Evolutionary conservation across 2,113 vertebrate genomes (phyloP), one percentile per base, ranked within the genome.

Genomic region (Petaurus breviceps): DNA sequence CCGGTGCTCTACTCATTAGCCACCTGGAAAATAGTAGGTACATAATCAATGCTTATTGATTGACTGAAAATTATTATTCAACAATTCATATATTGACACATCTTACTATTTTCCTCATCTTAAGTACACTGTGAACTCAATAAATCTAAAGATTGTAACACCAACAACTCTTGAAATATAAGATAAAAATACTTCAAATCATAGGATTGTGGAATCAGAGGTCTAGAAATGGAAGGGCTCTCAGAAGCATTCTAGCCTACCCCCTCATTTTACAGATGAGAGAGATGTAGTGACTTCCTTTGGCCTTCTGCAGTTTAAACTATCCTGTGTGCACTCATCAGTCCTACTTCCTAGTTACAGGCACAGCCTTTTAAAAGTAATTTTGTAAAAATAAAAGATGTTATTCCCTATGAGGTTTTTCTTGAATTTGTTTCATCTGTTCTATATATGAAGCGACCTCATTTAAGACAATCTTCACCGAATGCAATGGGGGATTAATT

Each of bases 381-480:
- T 94, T 98, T 96, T 97, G 31, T 94, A 50, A 95, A 97, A 97
- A 93, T 53, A 10, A 43, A 94, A 91, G 12, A 68, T 31, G 37
- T 68, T 91, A 95, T 25, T 95, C 95, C 96, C 97, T 94, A 50
- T 94, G 90, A 97, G 96, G 90, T 91, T 95, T 96, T 95, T 96
- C 92, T 52, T 89, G 93, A 95, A 90, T 77, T 92, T 96, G 95
- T 94, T 95, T 97, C 96, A 96, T 96, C 97, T 98, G 94, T 96
- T 97, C 96, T 91, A 98, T 97, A 96, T 97, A 97, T 92, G 96
- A 96, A 95, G 96, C 96, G 96, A 97, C 97, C 97, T 93, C 96
- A 94, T 95, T 98, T 97, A 97, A 97, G 90, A 90, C 68, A 91
- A 92, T 43, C 91, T 96, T 97, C 94, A 95, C 94, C 90, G 96